These are phyloP conservation scores for Sarcophaga bullata DNA, from an alignment of 1,140 invertebrate genomes.

Conservation along the genomic window DNA sequence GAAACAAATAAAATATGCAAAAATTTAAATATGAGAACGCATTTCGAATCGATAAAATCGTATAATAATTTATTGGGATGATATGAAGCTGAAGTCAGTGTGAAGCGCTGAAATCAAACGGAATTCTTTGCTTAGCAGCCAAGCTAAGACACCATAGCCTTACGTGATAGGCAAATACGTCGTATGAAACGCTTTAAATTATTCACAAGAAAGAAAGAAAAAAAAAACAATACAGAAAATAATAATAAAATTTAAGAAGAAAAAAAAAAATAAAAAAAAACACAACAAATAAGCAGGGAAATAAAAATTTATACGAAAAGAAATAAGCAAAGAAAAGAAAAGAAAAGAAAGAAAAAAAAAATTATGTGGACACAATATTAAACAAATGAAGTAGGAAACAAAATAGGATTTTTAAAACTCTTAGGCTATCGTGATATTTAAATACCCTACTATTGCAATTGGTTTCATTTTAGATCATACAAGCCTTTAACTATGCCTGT, in stretches of 20 bases:
- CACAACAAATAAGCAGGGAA: too few relatives aligned
- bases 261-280: too few relatives aligned
- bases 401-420: not conserved
- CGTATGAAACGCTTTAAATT: slow-evolving; percentile 33
- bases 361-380: not conserved
- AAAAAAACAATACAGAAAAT: not conserved
- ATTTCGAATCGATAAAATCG: slow-evolving; percentile 66
- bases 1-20: slow-evolving; percentile 46
- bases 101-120: slow-evolving; percentile 60
- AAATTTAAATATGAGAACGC: slow-evolving; percentile 65
- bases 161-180: too few relatives aligned
- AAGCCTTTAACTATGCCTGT: too few relatives aligned
- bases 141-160: slow-evolving; percentile 59
- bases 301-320: too few relatives aligned
- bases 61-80: slow-evolving; percentile 67
- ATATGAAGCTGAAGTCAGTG: slow-evolving; percentile 62
- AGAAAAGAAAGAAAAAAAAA: too few relatives aligned
- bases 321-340: not conserved
- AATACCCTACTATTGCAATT: too few relatives aligned
- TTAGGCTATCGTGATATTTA: too few relatives aligned
- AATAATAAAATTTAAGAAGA: too few relatives aligned
- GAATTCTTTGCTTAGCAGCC: slow-evolving; percentile 56
- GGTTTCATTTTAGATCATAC: too few relatives aligned
- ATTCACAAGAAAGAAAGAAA: not conserved
- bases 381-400: not conserved